Evolutionary conservation across 2,113 vertebrate species (phyloP).

Genomic region (Tragulus kanchil): DNA sequence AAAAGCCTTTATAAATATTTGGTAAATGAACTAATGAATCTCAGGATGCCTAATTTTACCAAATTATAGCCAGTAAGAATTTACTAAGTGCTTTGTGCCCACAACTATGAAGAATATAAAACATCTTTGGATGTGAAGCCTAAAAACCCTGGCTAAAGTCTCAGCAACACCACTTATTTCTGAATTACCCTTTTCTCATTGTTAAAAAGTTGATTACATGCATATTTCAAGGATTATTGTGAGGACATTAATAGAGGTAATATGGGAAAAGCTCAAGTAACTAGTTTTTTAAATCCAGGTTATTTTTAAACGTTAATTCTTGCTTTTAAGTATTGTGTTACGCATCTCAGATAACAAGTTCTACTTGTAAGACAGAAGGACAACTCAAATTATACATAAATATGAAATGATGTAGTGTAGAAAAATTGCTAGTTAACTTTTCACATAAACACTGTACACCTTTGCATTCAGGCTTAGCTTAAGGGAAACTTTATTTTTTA

Average conservation of each 20-base stretch:
- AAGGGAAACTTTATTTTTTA: not conserved
- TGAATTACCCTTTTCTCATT: not conserved
- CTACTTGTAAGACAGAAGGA: not conserved
- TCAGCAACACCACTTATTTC: not conserved
- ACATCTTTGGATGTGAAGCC: not conserved
- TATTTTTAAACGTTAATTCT: not conserved
- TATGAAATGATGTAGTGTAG: not conserved
- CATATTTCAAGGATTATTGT: not conserved
- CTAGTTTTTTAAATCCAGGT: not conserved
- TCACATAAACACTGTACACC: not conserved
- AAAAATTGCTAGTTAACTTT: not conserved
- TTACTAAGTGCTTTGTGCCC: not conserved
- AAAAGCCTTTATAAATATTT: not conserved
- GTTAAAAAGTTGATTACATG: not conserved
- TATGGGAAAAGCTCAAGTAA: not conserved
- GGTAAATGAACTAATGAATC: not conserved
- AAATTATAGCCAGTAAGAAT: not conserved
- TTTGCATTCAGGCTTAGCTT: conserved; percentile 42
- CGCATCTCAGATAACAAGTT: not conserved
- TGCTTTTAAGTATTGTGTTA: conserved; percentile 24
- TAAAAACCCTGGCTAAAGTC: not conserved
- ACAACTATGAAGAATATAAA: not conserved
- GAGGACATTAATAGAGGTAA: not conserved
- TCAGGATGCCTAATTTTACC: conserved; percentile 32
- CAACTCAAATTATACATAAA: conserved; percentile 1